Conservation (phyloP, 2,113 vertebrate species). For the Atractosteus spatula region DNA sequence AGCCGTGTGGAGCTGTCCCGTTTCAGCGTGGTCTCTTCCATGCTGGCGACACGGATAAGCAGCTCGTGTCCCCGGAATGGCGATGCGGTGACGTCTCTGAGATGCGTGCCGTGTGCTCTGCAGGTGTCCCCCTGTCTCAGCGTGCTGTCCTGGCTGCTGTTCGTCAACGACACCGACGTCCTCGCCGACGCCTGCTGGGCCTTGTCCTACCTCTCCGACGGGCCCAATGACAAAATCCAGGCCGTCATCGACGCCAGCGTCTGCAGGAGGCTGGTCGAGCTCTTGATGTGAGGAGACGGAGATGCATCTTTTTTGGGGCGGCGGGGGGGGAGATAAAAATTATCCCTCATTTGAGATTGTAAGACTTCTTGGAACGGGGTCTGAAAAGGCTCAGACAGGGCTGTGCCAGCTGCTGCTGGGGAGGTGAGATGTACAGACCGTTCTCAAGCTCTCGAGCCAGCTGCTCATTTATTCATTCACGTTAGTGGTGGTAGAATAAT, state of each 20-base stretch:
- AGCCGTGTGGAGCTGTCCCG: too few species aligned
- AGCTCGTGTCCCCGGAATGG: not conserved
- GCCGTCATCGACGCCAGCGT: conserved; percentile 97
- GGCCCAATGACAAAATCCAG: conserved; percentile 98
- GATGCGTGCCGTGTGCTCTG: conserved; percentile 23
- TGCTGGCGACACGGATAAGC: too few species aligned
- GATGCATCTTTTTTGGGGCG: not conserved
- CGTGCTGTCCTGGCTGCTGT: conserved; percentile 94
- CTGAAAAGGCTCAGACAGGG: too few species aligned
- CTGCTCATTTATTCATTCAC: too few species aligned
- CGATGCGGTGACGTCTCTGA: not conserved
- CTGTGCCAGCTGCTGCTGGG: too few species aligned
- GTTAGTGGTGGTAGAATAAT: too few species aligned
- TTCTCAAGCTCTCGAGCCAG: too few species aligned
- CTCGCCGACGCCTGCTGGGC: conserved; percentile 97
- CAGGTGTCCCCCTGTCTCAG: conserved; percentile 95
- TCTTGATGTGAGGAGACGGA: conserved; percentile 82
- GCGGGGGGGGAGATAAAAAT: too few species aligned
- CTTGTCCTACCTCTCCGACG: conserved; percentile 93
- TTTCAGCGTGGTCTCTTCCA: too few species aligned
- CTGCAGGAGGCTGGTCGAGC: conserved; percentile 92
- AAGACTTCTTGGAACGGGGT: too few species aligned
- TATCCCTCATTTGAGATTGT: too few species aligned
- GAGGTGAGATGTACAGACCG: too few species aligned
- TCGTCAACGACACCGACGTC: conserved; percentile 93